These are phyloP conservation scores for Tachina lurida DNA, from an alignment of 2,888 invertebrate species.

Conservation along the genomic window DNA sequence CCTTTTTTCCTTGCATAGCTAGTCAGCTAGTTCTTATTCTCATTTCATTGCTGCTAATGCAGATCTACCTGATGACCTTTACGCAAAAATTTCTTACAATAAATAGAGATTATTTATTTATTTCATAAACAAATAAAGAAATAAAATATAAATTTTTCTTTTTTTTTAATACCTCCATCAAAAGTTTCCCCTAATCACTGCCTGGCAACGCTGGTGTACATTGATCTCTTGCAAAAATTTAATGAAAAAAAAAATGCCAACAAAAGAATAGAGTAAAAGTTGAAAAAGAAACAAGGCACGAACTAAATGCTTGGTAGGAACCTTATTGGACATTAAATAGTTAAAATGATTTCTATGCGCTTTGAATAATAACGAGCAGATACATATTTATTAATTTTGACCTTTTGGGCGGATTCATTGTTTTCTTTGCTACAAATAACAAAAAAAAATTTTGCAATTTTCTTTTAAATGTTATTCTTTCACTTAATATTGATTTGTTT, in stretches of 20 bases:
- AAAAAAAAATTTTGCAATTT: slow-evolving; percentile 27
- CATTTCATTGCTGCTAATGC: no score
- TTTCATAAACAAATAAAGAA: no score
- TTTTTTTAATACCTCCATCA: no score
- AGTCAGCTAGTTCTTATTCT: no score
- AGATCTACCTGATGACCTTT: no score
- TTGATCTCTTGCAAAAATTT: slow-evolving; percentile 47
- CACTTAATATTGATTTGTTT: slow-evolving; percentile 56
- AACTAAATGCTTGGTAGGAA: slow-evolving; percentile 24
- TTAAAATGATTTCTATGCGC: slow-evolving; percentile 66
- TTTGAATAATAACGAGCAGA: slow-evolving; percentile 66
- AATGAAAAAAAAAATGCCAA: background rate
- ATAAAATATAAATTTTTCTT: no score
- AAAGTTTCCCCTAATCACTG: no score
- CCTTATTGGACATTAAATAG: slow-evolving; percentile 54
- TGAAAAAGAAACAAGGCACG: background rate
- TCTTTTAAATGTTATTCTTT: slow-evolving; percentile 15
- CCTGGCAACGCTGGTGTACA: slow-evolving; percentile 45
- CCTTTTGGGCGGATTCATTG: slow-evolving; percentile 64
- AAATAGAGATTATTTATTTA: no score
- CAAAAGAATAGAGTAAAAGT: slow-evolving; percentile 12
- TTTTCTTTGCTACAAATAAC: slow-evolving; percentile 37
- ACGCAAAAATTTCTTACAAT: no score
- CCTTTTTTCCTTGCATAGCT: no score
- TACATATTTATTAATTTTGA: slow-evolving; percentile 66